A percentile compares a stretch with the other conserved stretches of the same genome.
These are phyloP conservation scores for Amphipyra tragopoginis DNA, from an alignment of 2,888 invertebrate species.

Conservation along the genomic window DNA sequence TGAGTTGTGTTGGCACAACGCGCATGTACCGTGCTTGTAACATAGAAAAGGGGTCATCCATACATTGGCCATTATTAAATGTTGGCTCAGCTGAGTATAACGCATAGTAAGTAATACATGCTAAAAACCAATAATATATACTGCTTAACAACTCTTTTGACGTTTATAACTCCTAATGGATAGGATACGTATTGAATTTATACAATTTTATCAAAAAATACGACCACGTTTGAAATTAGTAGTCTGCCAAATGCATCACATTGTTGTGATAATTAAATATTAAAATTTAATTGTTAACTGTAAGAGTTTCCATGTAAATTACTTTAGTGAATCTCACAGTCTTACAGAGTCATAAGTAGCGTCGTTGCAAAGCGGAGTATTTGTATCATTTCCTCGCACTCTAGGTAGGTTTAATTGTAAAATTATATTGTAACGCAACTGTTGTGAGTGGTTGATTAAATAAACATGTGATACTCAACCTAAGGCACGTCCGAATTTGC, in stretches of 20 bases:
- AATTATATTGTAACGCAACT: constrained; percentile 41
- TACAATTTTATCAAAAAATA: constrained; percentile 47
- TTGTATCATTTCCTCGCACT: constrained; percentile 48
- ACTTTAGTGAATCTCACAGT: constrained; percentile 24
- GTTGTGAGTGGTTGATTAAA: constrained; percentile 18
- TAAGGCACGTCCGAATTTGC: not conserved
- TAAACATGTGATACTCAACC: not conserved
- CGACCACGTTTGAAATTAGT: constrained; percentile 49
- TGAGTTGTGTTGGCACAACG: constrained; percentile 2
- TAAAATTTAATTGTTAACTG: constrained; percentile 39
- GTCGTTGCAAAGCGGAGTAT: constrained; percentile 39
- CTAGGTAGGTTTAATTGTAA: constrained; percentile 44
- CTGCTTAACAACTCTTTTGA: constrained; percentile 34
- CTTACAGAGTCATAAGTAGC: constrained; percentile 8
- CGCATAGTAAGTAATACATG: constrained; percentile 21
- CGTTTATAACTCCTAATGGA: constrained; percentile 41
- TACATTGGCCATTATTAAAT: not conserved
- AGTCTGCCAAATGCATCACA: constrained; percentile 57
- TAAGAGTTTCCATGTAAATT: constrained; percentile 39
- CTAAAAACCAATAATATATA: constrained; percentile 17
- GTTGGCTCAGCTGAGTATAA: constrained; percentile 38
- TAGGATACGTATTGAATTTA: constrained; percentile 50
- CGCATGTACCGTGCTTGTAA: constrained; percentile 1
- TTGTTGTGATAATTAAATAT: constrained; percentile 50
- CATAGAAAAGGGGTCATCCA: not conserved